phyloP scores from a whole-genome alignment of 2,797 vertebrate genomes.

The Squalus acanthias region DNA sequence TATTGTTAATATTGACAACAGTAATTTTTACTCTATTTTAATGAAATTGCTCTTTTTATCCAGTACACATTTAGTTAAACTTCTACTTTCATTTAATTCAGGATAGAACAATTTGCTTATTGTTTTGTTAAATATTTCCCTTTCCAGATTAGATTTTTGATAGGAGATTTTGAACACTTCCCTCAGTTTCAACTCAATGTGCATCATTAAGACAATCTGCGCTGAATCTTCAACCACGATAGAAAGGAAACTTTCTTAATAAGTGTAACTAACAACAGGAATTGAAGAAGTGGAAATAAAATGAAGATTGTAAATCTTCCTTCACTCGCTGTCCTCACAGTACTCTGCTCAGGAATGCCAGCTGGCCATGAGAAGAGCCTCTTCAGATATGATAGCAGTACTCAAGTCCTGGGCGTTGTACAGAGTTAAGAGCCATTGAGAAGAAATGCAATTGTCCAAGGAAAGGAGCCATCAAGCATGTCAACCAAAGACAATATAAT shows the following conservation, averaged over 20 bases:
- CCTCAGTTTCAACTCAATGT: not conserved
- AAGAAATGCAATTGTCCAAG: not conserved
- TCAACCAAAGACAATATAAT: not conserved
- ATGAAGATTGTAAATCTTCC: not conserved
- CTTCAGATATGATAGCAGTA: not conserved
- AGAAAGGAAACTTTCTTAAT: not conserved
- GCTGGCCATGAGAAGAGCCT: not conserved
- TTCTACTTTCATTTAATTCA: not conserved
- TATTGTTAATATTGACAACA: not conserved
- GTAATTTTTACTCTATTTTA: not conserved
- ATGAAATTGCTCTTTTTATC: not conserved
- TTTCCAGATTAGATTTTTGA: constrained; percentile 4
- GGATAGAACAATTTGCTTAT: not conserved
- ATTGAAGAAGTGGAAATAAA: not conserved
- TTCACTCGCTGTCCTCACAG: not conserved
- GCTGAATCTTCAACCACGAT: not conserved
- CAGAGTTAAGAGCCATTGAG: not conserved
- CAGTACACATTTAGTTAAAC: not conserved
- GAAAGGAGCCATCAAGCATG: not conserved
- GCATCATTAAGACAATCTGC: constrained; percentile 1
- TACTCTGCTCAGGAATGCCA: not conserved
- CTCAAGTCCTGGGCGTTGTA: not conserved
- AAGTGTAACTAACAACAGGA: constrained; percentile 28
- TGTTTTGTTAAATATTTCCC: constrained; percentile 1
- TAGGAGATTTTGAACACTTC: not conserved